Evolutionary conservation across 2,113 vertebrate genomes (phyloP).

Genomic region (Athene noctua): DNA sequence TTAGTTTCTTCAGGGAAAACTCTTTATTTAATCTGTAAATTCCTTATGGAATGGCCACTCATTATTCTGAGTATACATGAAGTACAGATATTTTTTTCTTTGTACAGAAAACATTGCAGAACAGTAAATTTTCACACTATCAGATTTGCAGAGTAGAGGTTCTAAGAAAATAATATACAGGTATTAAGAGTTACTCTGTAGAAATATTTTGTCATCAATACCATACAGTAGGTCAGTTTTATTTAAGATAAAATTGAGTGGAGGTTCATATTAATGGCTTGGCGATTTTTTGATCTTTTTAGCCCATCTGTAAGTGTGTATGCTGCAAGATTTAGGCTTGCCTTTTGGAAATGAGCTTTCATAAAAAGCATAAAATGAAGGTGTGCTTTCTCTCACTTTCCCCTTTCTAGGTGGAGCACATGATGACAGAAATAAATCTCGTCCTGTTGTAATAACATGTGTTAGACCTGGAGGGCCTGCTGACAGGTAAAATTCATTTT

Average conservation of each 20-base stretch:
- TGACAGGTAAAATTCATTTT: conserved; percentile 86
- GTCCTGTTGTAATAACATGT: conserved; percentile 94
- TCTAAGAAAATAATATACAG: neutral
- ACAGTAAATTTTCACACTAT: neutral
- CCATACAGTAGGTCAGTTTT: neutral
- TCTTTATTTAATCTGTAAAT: neutral
- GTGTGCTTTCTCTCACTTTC: conserved; percentile 10
- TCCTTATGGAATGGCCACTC: neutral
- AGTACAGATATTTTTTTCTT: rapidly evolving
- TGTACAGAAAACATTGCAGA: neutral
- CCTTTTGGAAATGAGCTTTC: conserved; percentile 21
- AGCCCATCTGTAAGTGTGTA: neutral
- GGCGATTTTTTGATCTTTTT: neutral
- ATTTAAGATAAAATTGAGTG: neutral
- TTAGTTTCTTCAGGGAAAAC: neutral
- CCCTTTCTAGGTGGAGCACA: conserved; percentile 86
- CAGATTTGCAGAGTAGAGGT: neutral
- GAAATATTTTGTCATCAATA: neutral
- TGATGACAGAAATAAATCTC: conserved; percentile 98
- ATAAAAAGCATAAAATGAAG: neutral
- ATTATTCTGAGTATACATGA: neutral
- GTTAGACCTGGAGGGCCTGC: conserved; percentile 93
- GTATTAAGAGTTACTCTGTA: neutral
- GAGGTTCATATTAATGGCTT: neutral
- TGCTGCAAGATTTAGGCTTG: neutral